Evolutionary conservation across 2,113 vertebrate species (phyloP).

Genomic region (Apaloderma vittatum): DNA sequence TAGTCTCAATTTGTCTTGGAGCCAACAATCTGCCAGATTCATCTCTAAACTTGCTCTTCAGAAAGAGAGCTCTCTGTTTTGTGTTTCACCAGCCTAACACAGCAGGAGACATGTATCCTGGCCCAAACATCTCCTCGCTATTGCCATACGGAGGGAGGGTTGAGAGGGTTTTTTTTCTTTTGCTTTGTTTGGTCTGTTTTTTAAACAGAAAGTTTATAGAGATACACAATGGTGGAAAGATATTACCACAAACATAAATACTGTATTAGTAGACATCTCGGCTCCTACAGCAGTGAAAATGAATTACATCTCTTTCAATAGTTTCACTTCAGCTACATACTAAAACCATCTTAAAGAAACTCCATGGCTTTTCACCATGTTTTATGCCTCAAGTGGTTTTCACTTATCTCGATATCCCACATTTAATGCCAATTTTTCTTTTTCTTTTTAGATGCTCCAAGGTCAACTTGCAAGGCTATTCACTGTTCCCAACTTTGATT

Average conservation of each 20-base stretch:
- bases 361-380: not conserved
- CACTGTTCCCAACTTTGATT: not conserved
- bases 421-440: not conserved
- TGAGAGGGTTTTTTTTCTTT: conserved; percentile 14
- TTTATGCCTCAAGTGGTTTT: conserved; percentile 17
- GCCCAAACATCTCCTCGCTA: not conserved
- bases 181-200: not conserved
- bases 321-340: conserved; percentile 4
- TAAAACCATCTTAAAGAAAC: conserved; percentile 23
- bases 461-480: not conserved
- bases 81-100: not conserved
- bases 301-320: conserved; percentile 20
- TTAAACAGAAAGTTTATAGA: conserved; percentile 52
- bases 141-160: not conserved
- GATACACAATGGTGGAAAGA: conserved; percentile 9
- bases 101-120: conserved; percentile 25
- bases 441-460: not conserved
- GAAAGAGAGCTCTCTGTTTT: conserved; percentile 20
- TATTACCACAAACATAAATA: conserved; percentile 48
- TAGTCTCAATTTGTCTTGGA: conserved; percentile 11
- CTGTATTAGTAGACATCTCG: conserved; percentile 37
- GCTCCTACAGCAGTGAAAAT: conserved; percentile 45
- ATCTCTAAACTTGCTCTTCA: conserved; percentile 32
- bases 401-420: not conserved
- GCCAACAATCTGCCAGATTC: conserved; percentile 45